Conservation (phyloP, 2,888 invertebrate species). For the Drosophila borealis region DNA sequence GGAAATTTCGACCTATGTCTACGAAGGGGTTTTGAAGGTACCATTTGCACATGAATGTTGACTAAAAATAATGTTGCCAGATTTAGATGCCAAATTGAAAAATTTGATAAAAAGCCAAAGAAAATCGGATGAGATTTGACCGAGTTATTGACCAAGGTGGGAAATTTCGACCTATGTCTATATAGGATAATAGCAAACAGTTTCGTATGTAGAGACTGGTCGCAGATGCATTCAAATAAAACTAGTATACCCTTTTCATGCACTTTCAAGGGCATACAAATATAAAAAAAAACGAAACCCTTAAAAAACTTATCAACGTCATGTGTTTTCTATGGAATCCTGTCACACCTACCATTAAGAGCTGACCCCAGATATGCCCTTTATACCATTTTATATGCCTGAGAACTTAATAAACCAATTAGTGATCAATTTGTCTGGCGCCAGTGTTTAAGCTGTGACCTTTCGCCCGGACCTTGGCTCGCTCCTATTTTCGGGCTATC, state of each 20-base stretch:
- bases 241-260: background rate
- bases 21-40: too few relatives aligned
- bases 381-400: background rate
- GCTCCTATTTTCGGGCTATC: constrained; percentile 21
- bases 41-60: too few relatives aligned
- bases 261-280: background rate
- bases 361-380: constrained; percentile 8
- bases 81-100: too few relatives aligned
- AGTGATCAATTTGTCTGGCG: constrained; percentile 75
- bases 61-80: too few relatives aligned
- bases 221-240: background rate
- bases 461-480: constrained; percentile 6
- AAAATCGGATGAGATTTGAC: too few relatives aligned
- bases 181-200: too few relatives aligned
- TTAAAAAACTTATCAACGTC: constrained; percentile 15
- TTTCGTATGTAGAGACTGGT: too few relatives aligned
- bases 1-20: too few relatives aligned
- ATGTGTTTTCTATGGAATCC: constrained; percentile 26
- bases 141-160: too few relatives aligned
- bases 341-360: constrained; percentile 37
- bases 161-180: too few relatives aligned
- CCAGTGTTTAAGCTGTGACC: constrained; percentile 49
- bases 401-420: constrained; percentile 54
- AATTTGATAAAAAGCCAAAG: too few relatives aligned
- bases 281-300: background rate